A percentile compares a stretch with the other conserved stretches of the same genome.
phyloP scores from a whole-genome alignment of 2,113 vertebrate species.

The Tylochromis polylepis region DNA sequence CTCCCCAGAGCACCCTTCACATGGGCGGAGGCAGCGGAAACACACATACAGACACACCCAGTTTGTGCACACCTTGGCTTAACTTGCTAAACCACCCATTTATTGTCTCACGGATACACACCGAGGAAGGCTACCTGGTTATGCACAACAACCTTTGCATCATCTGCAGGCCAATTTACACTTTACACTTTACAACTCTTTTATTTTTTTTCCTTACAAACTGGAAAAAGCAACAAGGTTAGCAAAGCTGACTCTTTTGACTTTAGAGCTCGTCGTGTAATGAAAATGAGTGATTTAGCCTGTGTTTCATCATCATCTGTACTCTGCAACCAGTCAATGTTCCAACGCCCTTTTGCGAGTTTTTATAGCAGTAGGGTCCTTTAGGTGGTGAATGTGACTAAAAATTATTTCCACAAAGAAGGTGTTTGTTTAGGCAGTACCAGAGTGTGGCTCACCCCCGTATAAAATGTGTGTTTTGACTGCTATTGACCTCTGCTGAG shows the following conservation, averaged over 20 bases:
- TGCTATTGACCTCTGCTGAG: constrained; percentile 5
- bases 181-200: not conserved
- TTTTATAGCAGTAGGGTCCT: not conserved
- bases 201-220: not conserved
- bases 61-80: constrained; percentile 65
- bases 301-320: not conserved
- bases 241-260: not conserved
- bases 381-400: not conserved
- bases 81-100: constrained; percentile 50
- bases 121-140: constrained; percentile 13
- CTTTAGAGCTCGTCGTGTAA: not conserved
- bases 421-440: constrained; percentile 7
- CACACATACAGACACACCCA: constrained; percentile 54
- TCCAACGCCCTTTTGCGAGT: not conserved
- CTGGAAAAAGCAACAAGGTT: not conserved
- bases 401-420: constrained; percentile 3
- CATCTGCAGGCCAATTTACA: not conserved
- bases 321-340: not conserved
- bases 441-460: not conserved
- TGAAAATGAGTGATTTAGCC: not conserved
- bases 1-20: constrained; percentile 35
- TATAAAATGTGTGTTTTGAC: constrained; percentile 19
- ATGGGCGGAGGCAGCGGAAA: constrained; percentile 50
- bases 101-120: constrained; percentile 47
- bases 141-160: not conserved